phyloP scores from a whole-genome alignment of 2,113 vertebrate genomes.

The Gymnorhina tibicen region DNA sequence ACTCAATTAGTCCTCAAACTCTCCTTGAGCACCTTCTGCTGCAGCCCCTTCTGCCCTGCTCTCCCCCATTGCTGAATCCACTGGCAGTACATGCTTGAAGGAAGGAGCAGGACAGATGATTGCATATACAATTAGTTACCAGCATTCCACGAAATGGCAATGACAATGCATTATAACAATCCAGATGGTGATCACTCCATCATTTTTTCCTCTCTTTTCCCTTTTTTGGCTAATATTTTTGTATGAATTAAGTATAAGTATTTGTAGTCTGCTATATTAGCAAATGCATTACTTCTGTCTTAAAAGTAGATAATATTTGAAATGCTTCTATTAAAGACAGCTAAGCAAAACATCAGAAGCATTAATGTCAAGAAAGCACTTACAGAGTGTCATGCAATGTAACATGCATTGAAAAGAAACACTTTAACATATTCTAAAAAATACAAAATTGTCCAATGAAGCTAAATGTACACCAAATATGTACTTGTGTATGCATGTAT shows the following conservation, averaged over 20 bases:
- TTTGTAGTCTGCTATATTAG: not conserved
- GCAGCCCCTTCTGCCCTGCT: not conserved
- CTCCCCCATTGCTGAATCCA: not conserved
- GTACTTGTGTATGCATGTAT: not conserved
- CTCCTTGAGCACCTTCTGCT: not conserved
- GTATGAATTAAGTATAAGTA: not conserved
- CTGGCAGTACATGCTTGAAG: not conserved
- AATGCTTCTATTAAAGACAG: not conserved
- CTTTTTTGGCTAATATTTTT: not conserved
- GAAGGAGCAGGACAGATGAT: not conserved
- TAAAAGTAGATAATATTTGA: not conserved
- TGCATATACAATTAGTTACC: not conserved
- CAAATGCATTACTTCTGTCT: not conserved
- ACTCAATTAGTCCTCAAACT: not conserved
- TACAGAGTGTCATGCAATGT: not conserved
- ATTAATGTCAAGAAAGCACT: not conserved
- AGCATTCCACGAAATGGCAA: not conserved
- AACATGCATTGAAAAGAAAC: not conserved
- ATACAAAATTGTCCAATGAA: not conserved
- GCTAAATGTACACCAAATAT: not conserved
- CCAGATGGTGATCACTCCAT: not conserved
- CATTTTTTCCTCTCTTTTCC: not conserved
- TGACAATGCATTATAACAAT: not conserved
- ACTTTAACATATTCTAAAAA: not conserved
- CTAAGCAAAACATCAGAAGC: not conserved